Conservation (phyloP, 2,888 invertebrate species). For the Eutolmus rufibarbis region DNA sequence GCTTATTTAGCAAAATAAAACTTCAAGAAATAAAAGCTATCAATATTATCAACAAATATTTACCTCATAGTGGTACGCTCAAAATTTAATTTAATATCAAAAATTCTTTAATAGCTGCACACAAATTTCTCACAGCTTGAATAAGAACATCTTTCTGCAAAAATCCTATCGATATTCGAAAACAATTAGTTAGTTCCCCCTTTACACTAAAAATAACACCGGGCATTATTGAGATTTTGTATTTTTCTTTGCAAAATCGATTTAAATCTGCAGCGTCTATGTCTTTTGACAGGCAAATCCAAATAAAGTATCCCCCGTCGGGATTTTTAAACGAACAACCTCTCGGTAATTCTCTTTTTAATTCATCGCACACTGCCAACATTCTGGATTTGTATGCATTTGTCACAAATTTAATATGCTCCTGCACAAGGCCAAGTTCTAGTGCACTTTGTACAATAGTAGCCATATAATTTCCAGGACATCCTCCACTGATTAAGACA, state of each 20-base stretch:
- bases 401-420: slow-evolving; percentile 61
- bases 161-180: slow-evolving; percentile 66
- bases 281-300: slow-evolving; percentile 65
- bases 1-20: too few species aligned
- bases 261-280: slow-evolving; percentile 61
- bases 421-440: slow-evolving; percentile 64
- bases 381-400: slow-evolving; percentile 63
- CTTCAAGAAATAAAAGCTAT: too few species aligned
- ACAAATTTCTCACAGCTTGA: slow-evolving; percentile 59
- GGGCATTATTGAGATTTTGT: slow-evolving; percentile 63
- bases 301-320: slow-evolving; percentile 70
- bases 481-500: slow-evolving; percentile 67
- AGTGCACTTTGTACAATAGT: slow-evolving; percentile 66
- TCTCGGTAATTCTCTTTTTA: slow-evolving; percentile 62
- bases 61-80: too few species aligned
- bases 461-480: slow-evolving; percentile 68
- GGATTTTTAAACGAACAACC: slow-evolving; percentile 62
- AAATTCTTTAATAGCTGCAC: slow-evolving; percentile 58
- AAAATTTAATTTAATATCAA: slow-evolving; percentile 25
- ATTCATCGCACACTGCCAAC: slow-evolving; percentile 59
- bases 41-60: too few species aligned
- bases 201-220: slow-evolving; percentile 62
- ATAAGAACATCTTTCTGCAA: slow-evolving; percentile 59
- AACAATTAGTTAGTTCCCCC: slow-evolving; percentile 58
- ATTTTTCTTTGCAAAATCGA: slow-evolving; percentile 59